Evolutionary conservation across 1,140 invertebrate species (phyloP).

Genomic region (Drosophila bipectinata): DNA sequence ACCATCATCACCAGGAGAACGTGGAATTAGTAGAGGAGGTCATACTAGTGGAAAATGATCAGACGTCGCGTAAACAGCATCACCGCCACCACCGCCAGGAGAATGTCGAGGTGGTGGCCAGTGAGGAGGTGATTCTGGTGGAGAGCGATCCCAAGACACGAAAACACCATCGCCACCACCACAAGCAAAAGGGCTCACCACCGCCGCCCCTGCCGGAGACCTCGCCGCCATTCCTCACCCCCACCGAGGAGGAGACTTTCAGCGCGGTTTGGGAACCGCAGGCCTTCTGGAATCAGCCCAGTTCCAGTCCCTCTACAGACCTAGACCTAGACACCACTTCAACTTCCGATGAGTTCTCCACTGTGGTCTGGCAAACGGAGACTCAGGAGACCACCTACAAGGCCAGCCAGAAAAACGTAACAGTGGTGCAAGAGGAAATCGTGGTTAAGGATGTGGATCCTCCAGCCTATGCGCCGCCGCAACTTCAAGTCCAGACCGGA

Average conservation of each 20-base stretch:
- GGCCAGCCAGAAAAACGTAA: slow-evolving; percentile 5
- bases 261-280: slow-evolving; percentile 36
- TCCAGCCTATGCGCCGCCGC: slow-evolving; percentile 24
- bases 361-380: slow-evolving; percentile 33
- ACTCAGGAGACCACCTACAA: slow-evolving; percentile 6
- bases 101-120: slow-evolving; percentile 39
- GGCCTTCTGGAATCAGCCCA: slow-evolving; percentile 29
- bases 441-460: slow-evolving; percentile 14
- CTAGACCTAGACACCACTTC: slow-evolving; percentile 14
- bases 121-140: slow-evolving; percentile 36
- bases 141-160: slow-evolving; percentile 12
- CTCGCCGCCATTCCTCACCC: slow-evolving; percentile 54
- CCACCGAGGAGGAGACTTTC: slow-evolving; percentile 47
- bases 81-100: slow-evolving; percentile 33
- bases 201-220: slow-evolving; percentile 59
- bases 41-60: slow-evolving; percentile 22
- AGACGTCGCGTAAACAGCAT: slow-evolving; percentile 12
- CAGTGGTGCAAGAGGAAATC: slow-evolving; percentile 27
- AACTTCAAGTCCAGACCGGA: slow-evolving; percentile 23
- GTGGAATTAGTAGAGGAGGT: slow-evolving; percentile 35
- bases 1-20: slow-evolving; percentile 45
- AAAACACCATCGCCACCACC: slow-evolving; percentile 30
- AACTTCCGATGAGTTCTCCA: slow-evolving; percentile 36
- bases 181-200: slow-evolving; percentile 33
- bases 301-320: slow-evolving; percentile 18